Evolutionary conservation across 2,113 vertebrate species (phyloP).

Genomic region (Psittacara wagleri): DNA sequence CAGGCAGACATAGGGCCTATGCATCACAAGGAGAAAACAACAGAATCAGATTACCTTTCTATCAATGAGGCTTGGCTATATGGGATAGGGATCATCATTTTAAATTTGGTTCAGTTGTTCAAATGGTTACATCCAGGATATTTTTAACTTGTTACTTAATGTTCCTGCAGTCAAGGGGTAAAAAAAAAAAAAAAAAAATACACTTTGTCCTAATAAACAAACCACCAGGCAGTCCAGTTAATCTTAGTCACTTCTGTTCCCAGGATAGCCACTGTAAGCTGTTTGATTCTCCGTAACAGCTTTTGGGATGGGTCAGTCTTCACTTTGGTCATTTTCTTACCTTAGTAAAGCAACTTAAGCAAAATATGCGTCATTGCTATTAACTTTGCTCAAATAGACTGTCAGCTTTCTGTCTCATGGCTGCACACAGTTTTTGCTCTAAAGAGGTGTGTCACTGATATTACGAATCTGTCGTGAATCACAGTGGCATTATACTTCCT

Average conservation of each 20-base stretch:
- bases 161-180: background rate
- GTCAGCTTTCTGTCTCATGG: background rate
- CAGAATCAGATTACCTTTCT: background rate
- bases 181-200: background rate
- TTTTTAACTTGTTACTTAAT: background rate
- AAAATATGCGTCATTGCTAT: background rate
- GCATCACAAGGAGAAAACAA: background rate
- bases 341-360: background rate
- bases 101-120: background rate
- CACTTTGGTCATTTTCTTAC: background rate
- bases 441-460: background rate
- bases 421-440: background rate
- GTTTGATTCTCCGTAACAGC: background rate
- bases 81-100: background rate
- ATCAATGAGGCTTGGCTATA: background rate
- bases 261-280: background rate
- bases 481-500: background rate
- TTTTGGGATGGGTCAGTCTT: background rate
- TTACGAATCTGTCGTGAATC: background rate
- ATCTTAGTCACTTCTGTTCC: background rate
- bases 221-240: background rate
- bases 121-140: background rate
- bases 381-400: background rate
- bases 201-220: background rate
- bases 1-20: accelerated